Evolutionary conservation across 2,888 invertebrate species (phyloP).

Genomic region (Stenotaenia linearis): DNA sequence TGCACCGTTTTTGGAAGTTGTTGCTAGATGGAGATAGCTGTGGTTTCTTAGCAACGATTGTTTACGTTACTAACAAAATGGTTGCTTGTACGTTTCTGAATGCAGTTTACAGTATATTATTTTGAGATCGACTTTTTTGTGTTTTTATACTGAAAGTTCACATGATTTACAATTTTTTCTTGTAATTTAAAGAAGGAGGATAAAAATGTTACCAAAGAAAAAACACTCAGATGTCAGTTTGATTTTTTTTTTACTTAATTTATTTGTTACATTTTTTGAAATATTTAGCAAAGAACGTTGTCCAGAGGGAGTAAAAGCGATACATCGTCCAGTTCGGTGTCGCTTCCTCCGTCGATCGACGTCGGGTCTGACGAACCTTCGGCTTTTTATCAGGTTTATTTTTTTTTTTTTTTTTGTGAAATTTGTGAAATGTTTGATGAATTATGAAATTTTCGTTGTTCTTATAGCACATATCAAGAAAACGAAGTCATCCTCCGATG

Average conservation of each 20-base stretch:
- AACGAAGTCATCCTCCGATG: neutral
- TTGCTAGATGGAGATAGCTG: neutral
- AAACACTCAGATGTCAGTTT: neutral
- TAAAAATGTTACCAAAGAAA: neutral
- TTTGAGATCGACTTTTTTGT: neutral
- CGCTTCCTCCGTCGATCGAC: neutral
- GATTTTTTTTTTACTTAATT: neutral
- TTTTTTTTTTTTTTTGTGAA: too few relatives aligned
- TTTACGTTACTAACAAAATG: neutral
- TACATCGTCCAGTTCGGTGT: neutral
- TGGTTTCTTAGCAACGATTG: neutral
- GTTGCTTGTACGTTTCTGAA: neutral
- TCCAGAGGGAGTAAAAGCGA: neutral
- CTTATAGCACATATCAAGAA: neutral
- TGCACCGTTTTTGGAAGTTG: neutral
- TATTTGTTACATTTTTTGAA: neutral
- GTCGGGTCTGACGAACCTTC: neutral
- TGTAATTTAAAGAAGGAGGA: neutral
- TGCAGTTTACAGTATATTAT: neutral
- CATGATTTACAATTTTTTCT: neutral
- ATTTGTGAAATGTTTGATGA: neutral
- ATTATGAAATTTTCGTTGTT: neutral
- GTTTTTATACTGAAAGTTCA: neutral
- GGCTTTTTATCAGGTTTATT: neutral
- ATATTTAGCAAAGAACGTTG: neutral